These are phyloP conservation scores for Squalus acanthias DNA, from an alignment of 2,797 vertebrate genomes.

Conservation along the genomic window DNA sequence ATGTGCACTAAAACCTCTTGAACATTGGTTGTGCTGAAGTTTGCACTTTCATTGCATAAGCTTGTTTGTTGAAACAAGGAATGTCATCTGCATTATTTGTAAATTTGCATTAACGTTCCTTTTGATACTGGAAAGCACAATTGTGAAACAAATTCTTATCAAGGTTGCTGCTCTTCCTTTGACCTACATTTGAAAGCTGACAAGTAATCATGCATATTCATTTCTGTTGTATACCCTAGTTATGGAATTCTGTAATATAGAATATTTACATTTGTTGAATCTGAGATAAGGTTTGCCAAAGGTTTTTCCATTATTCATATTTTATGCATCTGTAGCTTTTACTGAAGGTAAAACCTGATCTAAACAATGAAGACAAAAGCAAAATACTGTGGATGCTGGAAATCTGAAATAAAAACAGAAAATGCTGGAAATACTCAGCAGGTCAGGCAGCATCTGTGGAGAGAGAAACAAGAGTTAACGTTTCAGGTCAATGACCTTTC, in stretches of 20 bases:
- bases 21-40: neutral
- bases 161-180: neutral
- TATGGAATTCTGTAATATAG: neutral
- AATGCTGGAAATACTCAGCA: too few relatives aligned
- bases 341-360: neutral
- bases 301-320: neutral
- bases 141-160: constrained; percentile 22
- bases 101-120: constrained; percentile 19
- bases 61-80: neutral
- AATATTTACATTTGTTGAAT: neutral
- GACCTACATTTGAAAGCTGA: constrained; percentile 9
- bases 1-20: constrained; percentile 13
- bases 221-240: constrained; percentile 7
- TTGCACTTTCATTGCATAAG: neutral
- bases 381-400: too few relatives aligned
- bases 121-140: constrained; percentile 9
- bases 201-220: constrained; percentile 30
- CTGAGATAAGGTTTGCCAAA: neutral
- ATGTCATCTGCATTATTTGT: neutral
- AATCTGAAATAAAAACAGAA: too few relatives aligned
- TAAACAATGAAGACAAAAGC: neutral
- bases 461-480: too few relatives aligned
- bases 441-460: too few relatives aligned
- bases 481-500: too few relatives aligned
- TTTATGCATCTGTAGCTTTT: neutral